Percentiles rank a stretch among this genome's conserved stretches.
These are phyloP conservation scores for Morone saxatilis DNA, from an alignment of 2,113 vertebrate genomes.

Conservation along the genomic window DNA sequence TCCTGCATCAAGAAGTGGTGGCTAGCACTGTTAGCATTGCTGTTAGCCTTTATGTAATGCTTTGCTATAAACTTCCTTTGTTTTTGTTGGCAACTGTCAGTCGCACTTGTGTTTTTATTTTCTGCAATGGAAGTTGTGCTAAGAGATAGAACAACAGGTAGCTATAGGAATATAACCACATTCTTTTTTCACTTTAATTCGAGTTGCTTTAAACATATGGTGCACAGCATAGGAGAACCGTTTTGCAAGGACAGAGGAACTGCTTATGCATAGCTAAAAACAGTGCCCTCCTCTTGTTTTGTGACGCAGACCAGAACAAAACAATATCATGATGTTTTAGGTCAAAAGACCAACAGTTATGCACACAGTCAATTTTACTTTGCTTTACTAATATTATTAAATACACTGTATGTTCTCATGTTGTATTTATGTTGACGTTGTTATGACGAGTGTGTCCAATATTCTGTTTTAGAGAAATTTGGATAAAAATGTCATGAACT, in stretches of 20 bases:
- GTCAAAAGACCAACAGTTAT: background rate
- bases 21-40: too few relatives aligned
- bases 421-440: background rate
- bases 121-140: too few relatives aligned
- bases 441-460: background rate
- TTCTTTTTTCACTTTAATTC: too few relatives aligned
- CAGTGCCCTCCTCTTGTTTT: background rate
- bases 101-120: too few relatives aligned
- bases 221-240: background rate
- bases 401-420: background rate
- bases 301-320: background rate
- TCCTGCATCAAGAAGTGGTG: too few relatives aligned
- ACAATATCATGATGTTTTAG: background rate
- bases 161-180: too few relatives aligned
- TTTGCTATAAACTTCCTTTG: too few relatives aligned
- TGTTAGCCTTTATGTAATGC: too few relatives aligned
- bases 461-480: background rate
- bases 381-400: background rate
- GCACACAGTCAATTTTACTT: background rate
- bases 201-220: too few relatives aligned
- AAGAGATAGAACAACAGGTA: too few relatives aligned
- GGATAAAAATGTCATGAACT: conserved; percentile 1
- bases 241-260: background rate
- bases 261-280: background rate
- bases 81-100: too few relatives aligned